Evolutionary conservation across 2,113 vertebrate genomes (phyloP).

Genomic region (Dermatemys mawii): DNA sequence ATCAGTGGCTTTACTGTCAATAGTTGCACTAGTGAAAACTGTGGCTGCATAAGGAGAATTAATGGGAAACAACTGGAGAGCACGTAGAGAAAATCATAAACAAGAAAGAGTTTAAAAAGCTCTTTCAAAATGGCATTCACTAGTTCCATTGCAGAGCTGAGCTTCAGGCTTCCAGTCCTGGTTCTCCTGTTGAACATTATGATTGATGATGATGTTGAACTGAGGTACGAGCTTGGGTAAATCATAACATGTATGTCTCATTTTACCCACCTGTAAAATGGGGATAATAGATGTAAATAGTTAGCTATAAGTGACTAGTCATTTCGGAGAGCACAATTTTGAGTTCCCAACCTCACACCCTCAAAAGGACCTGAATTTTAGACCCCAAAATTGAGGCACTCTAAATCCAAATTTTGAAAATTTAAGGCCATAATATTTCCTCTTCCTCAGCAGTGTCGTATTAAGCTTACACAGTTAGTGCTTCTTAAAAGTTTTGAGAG

Average conservation of each 20-base stretch:
- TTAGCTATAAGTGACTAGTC: not conserved
- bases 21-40: not conserved
- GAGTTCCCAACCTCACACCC: not conserved
- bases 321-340: not conserved
- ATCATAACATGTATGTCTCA: not conserved
- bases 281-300: not conserved
- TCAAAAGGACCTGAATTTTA: not conserved
- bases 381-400: not conserved
- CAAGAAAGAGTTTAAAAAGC: not conserved
- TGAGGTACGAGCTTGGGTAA: not conserved
- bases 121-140: not conserved
- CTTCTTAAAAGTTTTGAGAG: not conserved
- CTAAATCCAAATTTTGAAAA: not conserved
- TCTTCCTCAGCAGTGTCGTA: accelerated
- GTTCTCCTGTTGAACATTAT: not conserved
- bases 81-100: not conserved
- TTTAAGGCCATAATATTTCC: accelerated
- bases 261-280: not conserved
- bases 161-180: not conserved
- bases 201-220: no score
- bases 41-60: not conserved
- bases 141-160: not conserved
- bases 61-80: not conserved
- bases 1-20: not conserved
- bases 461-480: not conserved